phyloP scores from a whole-genome alignment of 2,113 vertebrate genomes.

The Macquaria ambigua region DNA sequence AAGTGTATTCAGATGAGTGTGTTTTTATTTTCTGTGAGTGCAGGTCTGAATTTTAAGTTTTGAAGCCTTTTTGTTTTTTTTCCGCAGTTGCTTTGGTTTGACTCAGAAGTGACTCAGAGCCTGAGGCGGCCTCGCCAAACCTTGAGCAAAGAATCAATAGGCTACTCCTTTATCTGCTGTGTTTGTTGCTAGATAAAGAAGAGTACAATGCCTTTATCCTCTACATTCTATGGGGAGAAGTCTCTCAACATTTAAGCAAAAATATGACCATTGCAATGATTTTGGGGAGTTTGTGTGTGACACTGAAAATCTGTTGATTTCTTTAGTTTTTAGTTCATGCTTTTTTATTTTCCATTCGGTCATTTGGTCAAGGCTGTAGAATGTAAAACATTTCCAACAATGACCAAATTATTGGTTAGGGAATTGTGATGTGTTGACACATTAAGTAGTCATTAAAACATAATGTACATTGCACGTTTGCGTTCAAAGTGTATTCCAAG shows the following conservation, averaged over 20 bases:
- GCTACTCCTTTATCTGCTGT: slow-evolving; percentile 45
- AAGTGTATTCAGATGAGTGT: background rate
- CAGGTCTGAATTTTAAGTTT: slow-evolving; percentile 30
- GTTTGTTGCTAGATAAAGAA: slow-evolving; percentile 41
- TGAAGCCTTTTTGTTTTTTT: slow-evolving; percentile 2
- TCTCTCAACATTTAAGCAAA: slow-evolving; percentile 23
- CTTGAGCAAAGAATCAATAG: slow-evolving; percentile 61
- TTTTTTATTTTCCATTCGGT: background rate
- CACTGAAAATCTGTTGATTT: background rate
- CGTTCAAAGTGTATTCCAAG: background rate
- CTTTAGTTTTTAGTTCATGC: slow-evolving; percentile 26
- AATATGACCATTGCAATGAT: slow-evolving; percentile 14
- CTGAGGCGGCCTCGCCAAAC: slow-evolving; percentile 46
- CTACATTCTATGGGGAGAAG: slow-evolving; percentile 1
- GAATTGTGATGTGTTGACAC: slow-evolving; percentile 3
- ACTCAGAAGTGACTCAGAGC: slow-evolving; percentile 62
- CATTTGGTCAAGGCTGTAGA: background rate
- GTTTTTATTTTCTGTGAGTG: slow-evolving; percentile 4
- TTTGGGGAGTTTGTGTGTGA: background rate
- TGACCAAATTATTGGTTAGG: background rate
- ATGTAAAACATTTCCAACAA: background rate
- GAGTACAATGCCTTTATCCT: slow-evolving; percentile 14
- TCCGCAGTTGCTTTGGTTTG: slow-evolving; percentile 31
- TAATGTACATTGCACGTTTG: background rate
- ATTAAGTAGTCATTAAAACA: background rate